Evolutionary conservation across 37 sponge, comb jelly and placozoan genomes (phyloP).

Genomic region (Eunapius fragilis): DNA sequence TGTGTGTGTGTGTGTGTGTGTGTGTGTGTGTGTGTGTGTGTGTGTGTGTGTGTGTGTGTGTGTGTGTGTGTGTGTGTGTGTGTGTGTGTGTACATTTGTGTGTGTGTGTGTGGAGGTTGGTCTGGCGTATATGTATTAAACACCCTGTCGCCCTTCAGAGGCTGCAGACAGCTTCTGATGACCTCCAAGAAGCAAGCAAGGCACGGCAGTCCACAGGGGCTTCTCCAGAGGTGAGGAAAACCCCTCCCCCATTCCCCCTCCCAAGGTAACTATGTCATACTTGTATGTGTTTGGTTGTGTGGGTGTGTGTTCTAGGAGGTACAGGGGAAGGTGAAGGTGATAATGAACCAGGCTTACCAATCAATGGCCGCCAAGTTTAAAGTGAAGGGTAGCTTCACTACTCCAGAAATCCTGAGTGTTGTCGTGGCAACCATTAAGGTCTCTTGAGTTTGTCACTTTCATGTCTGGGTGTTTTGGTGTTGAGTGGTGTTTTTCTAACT

Average conservation of each 20-base stretch:
- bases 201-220: constrained; percentile 7
- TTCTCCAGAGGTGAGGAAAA: neutral
- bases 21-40: too few species aligned
- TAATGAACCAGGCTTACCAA: constrained; percentile 87
- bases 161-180: constrained; percentile 10
- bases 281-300: neutral
- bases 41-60: neutral
- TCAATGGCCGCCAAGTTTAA: constrained; percentile 57
- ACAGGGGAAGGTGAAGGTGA: constrained; percentile 71
- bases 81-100: too few species aligned
- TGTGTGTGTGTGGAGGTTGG: too few species aligned
- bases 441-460: neutral
- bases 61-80: too few species aligned
- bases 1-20: neutral
- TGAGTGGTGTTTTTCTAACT: neutral
- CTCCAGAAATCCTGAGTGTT: constrained; percentile 49
- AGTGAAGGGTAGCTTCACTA: constrained; percentile 32
- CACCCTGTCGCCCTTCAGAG: too few species aligned
- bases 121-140: too few species aligned
- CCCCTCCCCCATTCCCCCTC: constrained; percentile 10
- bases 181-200: constrained; percentile 26
- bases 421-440: constrained; percentile 63
- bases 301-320: constrained; percentile 29
- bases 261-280: too few species aligned
- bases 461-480: neutral